Evolutionary conservation across 2,113 vertebrate genomes (phyloP).

Genomic region (Campylomormyrus numenius): DNA sequence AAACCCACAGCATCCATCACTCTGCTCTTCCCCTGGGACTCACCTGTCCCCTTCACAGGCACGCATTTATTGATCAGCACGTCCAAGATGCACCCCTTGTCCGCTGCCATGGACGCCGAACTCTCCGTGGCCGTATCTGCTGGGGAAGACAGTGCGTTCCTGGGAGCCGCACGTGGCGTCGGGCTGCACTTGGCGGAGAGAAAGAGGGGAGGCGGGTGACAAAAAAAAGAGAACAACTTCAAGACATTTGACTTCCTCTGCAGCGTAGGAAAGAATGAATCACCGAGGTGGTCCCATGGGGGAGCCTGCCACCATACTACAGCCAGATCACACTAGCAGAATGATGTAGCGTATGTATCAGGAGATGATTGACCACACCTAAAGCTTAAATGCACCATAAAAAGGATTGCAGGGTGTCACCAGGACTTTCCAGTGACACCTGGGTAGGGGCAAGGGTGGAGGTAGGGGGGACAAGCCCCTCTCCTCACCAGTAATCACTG

Average conservation of each 20-base stretch:
- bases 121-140: background rate
- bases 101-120: slow-evolving; percentile 23
- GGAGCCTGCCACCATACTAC: background rate
- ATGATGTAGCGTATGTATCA: background rate
- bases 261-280: slow-evolving; percentile 12
- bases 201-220: background rate
- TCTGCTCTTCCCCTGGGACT: background rate
- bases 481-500: background rate
- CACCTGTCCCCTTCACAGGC: slow-evolving; percentile 21
- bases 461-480: background rate
- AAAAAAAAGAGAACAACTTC: background rate
- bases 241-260: slow-evolving; percentile 4
- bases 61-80: slow-evolving; percentile 3
- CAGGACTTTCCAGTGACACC: background rate
- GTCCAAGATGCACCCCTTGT: slow-evolving; percentile 39
- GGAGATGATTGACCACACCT: background rate
- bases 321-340: background rate
- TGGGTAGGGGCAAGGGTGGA: background rate
- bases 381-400: background rate
- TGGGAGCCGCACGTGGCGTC: background rate
- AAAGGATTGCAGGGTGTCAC: background rate
- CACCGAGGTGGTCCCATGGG: slow-evolving; percentile 11
- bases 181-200: background rate
- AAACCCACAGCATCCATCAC: background rate
- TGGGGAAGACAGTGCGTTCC: background rate